Conservation (phyloP, 1,140 invertebrate genomes). For the Drosophila lacertosa region DNA sequence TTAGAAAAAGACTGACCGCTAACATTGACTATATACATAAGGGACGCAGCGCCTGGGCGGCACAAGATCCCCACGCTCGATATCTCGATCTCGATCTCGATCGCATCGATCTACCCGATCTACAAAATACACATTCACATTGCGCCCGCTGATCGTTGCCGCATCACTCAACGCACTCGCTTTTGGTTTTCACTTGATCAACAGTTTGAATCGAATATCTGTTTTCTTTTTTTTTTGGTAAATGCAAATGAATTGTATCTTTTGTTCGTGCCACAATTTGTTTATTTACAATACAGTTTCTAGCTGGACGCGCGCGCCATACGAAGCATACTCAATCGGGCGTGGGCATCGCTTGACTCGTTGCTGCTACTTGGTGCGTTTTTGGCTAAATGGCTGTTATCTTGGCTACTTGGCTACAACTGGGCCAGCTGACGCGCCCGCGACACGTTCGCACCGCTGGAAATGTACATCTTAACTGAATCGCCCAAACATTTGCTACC, state of each 20-base stretch:
- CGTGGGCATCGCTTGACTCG: conserved; percentile 41
- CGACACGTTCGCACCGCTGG: conserved; percentile 80
- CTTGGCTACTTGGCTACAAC: conserved; percentile 42
- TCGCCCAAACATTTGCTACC: conserved; percentile 60
- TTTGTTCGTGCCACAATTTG: conserved; percentile 15
- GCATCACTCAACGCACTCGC: conserved; percentile 6
- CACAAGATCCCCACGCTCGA: conserved; percentile 65
- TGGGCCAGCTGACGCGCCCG: conserved; percentile 69
- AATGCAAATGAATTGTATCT: conserved; percentile 21
- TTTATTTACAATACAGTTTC: conserved; percentile 58
- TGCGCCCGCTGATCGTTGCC: conserved; percentile 21
- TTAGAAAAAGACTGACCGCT: conserved; percentile 50
- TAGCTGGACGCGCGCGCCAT: conserved; percentile 44
- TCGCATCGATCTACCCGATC: conserved; percentile 31
- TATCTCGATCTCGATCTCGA: conserved; percentile 38
- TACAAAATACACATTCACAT: conserved; percentile 41
- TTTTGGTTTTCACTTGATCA: conserved; percentile 4
- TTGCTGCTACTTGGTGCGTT: conserved; percentile 1
- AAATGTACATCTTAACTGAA: conserved; percentile 84
- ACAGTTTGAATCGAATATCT: conserved; percentile 19
- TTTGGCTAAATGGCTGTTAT: conserved; percentile 18
- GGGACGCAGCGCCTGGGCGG: conserved; percentile 47
- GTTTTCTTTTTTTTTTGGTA: neutral
- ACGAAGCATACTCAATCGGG: conserved; percentile 45
- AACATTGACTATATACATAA: conserved; percentile 65